A percentile compares a stretch with the other conserved stretches of the same genome.
phyloP scores from a whole-genome alignment of 1,140 invertebrate species.

The Aculops lycopersici region DNA sequence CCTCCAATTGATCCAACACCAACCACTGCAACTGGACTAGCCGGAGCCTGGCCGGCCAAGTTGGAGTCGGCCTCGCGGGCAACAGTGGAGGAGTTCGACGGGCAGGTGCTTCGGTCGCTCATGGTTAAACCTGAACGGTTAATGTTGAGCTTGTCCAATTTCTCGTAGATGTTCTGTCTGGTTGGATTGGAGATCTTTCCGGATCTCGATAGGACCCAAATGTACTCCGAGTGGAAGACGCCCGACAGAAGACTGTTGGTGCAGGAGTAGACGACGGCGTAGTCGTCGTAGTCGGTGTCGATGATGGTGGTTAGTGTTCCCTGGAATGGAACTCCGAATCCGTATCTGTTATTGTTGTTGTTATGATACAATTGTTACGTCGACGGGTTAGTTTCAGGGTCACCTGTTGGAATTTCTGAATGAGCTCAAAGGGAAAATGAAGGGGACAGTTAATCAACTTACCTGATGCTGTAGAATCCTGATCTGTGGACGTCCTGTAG shows the following conservation, averaged over 20 bases:
- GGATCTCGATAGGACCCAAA: slow-evolving; percentile 7
- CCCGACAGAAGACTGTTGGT: slow-evolving; percentile 8
- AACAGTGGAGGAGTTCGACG: slow-evolving; percentile 4
- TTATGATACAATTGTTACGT: no score
- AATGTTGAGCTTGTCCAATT: slow-evolving; percentile 8
- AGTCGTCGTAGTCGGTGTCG: slow-evolving; percentile 10
- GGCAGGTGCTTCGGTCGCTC: slow-evolving; percentile 6
- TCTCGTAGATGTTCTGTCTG: slow-evolving; percentile 9
- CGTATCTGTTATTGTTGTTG: slow-evolving; percentile 3
- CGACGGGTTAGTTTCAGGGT: no score
- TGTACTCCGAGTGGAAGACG: slow-evolving; percentile 9
- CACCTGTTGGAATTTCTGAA: no score
- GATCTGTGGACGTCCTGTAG: slow-evolving; percentile 5
- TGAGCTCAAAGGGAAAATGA: no score
- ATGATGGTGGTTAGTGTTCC: slow-evolving; percentile 5
- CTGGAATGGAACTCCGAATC: slow-evolving; percentile 9
- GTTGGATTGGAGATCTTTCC: slow-evolving; percentile 8
- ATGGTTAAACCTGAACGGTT: slow-evolving; percentile 7
- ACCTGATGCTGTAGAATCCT: slow-evolving; percentile 6
- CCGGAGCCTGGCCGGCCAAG: neutral
- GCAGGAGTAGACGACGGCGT: slow-evolving; percentile 8
- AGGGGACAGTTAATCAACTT: no score
- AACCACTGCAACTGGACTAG: neutral
- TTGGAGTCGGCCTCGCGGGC: slow-evolving; percentile 4
- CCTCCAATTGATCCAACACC: neutral